A percentile compares a stretch with the other conserved stretches of the same genome.
These are phyloP conservation scores for Spea multiplicata DNA, from an alignment of 2,113 vertebrate species.

Conservation along the genomic window DNA sequence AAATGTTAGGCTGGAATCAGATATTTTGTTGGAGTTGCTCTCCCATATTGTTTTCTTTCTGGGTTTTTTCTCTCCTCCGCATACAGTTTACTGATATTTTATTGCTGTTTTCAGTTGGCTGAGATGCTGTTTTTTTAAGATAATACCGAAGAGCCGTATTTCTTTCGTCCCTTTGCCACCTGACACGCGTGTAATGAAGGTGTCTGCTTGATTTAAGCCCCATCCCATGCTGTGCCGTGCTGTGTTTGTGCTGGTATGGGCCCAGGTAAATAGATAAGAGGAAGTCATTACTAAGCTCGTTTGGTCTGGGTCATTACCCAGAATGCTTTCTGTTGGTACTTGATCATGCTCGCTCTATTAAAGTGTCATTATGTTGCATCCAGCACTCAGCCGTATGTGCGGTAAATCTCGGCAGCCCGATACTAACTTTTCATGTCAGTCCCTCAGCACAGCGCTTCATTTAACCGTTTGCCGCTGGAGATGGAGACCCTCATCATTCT, in stretches of 20 bases:
- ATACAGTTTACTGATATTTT: background rate
- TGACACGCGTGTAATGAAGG: conserved; percentile 47
- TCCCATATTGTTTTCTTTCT: no score
- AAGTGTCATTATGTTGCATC: conserved; percentile 58
- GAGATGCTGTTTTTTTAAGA: conserved; percentile 38
- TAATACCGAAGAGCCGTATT: conserved; percentile 34
- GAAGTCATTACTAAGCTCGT: conserved; percentile 58
- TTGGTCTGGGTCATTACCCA: conserved; percentile 58
- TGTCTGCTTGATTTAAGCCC: conserved; percentile 54
- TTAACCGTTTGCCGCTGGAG: conserved; percentile 1
- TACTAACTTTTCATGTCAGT: conserved; percentile 35
- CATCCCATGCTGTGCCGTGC: conserved; percentile 37
- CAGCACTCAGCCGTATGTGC: conserved; percentile 55
- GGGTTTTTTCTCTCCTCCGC: no score
- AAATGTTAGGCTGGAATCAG: no score
- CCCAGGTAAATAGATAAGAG: conserved; percentile 57
- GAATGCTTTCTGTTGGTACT: conserved; percentile 57
- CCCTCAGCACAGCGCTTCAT: background rate
- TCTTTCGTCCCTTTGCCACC: conserved; percentile 38
- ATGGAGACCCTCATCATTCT: no score
- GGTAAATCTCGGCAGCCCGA: conserved; percentile 52
- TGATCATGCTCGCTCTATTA: conserved; percentile 61
- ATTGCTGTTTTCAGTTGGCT: background rate
- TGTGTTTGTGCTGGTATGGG: conserved; percentile 48
- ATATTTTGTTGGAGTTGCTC: no score